Evolutionary conservation across 2,888 invertebrate species (phyloP).

Genomic region (Proisotoma minuta): DNA sequence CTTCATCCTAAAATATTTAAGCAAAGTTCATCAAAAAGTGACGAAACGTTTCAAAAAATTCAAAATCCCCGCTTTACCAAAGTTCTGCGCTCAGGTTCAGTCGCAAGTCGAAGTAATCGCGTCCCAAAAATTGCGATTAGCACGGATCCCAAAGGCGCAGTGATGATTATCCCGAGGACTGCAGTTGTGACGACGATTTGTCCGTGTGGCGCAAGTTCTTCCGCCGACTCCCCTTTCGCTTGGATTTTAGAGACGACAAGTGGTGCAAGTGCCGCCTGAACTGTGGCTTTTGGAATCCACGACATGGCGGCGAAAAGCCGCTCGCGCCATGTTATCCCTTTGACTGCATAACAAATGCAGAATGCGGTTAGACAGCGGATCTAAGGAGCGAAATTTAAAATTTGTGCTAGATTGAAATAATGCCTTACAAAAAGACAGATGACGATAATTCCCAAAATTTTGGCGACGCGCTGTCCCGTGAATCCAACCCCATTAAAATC

Average conservation of each 20-base stretch:
- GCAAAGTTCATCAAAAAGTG: neutral
- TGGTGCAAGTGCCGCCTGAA: constrained; percentile 43
- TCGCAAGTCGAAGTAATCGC: constrained; percentile 13
- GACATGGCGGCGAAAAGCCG: constrained; percentile 37
- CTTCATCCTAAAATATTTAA: constrained; percentile 11
- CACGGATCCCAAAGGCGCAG: constrained; percentile 40
- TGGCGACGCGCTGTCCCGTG: constrained; percentile 43
- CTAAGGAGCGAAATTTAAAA: constrained; percentile 12
- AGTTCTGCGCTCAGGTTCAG: constrained; percentile 10
- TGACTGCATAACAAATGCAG: constrained; percentile 14
- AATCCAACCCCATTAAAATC: constrained; percentile 53
- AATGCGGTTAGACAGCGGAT: constrained; percentile 31
- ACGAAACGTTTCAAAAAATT: too few relatives aligned
- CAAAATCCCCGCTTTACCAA: neutral
- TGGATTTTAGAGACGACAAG: constrained; percentile 33
- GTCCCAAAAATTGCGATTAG: constrained; percentile 34
- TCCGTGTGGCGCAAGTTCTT: constrained; percentile 3
- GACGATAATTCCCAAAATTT: constrained; percentile 39
- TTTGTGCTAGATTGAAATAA: neutral
- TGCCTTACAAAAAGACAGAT: constrained; percentile 48
- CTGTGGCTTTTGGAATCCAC: constrained; percentile 47
- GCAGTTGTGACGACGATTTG: constrained; percentile 35
- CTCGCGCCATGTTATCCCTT: constrained; percentile 29
- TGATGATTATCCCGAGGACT: constrained; percentile 39
- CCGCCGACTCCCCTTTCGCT: neutral